Evolutionary conservation across 2,797 vertebrate genomes (phyloP).

Genomic region (Crenichthys baileyi): DNA sequence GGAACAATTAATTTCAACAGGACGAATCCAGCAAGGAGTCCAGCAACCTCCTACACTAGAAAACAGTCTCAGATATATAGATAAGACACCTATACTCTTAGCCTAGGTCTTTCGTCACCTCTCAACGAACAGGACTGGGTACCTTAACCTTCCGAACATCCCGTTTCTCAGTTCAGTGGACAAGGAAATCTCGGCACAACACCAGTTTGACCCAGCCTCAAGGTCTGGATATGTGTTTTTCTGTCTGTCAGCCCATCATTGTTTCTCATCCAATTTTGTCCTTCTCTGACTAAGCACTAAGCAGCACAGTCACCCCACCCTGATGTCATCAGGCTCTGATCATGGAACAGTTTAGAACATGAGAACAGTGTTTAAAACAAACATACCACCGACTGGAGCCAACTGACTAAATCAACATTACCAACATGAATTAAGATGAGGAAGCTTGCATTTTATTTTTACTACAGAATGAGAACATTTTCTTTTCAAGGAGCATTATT

Average conservation of each 20-base stretch:
- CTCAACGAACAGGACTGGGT: background rate
- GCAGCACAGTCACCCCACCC: background rate
- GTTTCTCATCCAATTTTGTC: background rate
- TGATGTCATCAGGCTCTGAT: background rate
- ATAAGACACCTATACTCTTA: too few species aligned
- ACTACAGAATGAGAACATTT: background rate
- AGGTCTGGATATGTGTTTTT: background rate
- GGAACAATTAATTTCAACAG: too few species aligned
- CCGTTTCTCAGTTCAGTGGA: background rate
- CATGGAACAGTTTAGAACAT: background rate
- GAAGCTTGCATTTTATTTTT: background rate
- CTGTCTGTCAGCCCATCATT: background rate
- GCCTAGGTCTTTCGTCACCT: background rate
- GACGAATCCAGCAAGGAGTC: too few species aligned
- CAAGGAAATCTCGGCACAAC: background rate
- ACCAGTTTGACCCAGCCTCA: background rate
- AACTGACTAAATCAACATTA: background rate
- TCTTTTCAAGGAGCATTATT: background rate
- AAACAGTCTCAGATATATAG: too few species aligned
- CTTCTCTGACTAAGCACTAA: background rate
- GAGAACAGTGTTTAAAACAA: background rate
- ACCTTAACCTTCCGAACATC: background rate
- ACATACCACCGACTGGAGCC: background rate
- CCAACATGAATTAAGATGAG: background rate
- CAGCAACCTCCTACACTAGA: too few species aligned